Base-by-base conservation (phyloP, 92 coral and sea anemone species). In the Parazoanthus darwini region DNA sequence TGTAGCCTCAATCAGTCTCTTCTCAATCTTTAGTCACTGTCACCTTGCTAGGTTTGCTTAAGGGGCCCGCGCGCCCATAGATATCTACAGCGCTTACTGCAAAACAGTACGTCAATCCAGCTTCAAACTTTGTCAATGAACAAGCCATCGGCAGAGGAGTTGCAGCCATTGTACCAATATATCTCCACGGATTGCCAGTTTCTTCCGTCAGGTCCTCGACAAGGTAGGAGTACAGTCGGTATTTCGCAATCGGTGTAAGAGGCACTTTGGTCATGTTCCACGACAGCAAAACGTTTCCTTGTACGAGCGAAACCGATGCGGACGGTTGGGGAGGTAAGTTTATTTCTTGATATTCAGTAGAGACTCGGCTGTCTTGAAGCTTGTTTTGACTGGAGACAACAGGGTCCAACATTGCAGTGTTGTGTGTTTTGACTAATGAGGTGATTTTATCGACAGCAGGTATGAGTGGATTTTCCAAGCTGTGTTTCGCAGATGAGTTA, bases 31-130 rank as follows among this genome's bases (percentile, higher is more conserved):
- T 63, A 6, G 70, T 23, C n/a, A 63, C 70, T 7, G 70, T 63
- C 6, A 63, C 82, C 14, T 48, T 79, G 39, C 82, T 79, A 14
- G 82, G 82, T 2, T 0, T n/a, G 8, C 82, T 79, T 14, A 48
- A 6, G 5, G 67, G 82, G 11, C 82, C 82, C 82, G 2, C 6
- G 82, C 42, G 67, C 16, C 82, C 82, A 14, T 79, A 79, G 39
- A 79, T 33, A 25, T 79, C 82, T 8, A 79, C 82, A 5, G 82
- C 82, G 14, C 65, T 48, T 48, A 79, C 82, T 3, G 82, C 82
- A 79, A 79, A 79, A 51, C 66, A 79, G 59, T 79, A 79, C 35
- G 82, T 79, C 66, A 13, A 3, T 23, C 82, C 82, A 29, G 39
- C 67, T 51, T 79, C 65, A 26, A 79, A 79, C 2, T 48, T 67